These are phyloP conservation scores for Hippopotamyrus pictus DNA, from an alignment of 2,797 vertebrate genomes.

Conservation along the genomic window DNA sequence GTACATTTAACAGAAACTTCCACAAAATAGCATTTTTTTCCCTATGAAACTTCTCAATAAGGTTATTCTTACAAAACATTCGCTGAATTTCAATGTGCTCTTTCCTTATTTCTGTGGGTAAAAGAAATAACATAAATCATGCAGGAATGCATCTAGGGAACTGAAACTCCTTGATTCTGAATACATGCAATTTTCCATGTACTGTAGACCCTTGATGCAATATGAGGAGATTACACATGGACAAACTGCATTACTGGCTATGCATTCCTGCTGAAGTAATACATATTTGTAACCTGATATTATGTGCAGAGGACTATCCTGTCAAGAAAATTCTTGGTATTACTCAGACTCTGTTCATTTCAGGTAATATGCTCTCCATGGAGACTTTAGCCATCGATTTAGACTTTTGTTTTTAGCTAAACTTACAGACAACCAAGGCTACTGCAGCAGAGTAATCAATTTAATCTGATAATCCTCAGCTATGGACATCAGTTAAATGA, in stretches of 20 bases:
- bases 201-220: background rate
- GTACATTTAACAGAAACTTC: background rate
- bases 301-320: background rate
- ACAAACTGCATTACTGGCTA: background rate
- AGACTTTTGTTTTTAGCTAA: background rate
- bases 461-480: background rate
- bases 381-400: background rate
- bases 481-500: background rate
- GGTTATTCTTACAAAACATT: background rate
- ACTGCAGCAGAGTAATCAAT: background rate
- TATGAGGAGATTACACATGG: background rate
- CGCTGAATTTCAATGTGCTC: constrained; percentile 6
- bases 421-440: background rate
- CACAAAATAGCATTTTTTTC: background rate
- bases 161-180: background rate
- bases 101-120: constrained; percentile 19
- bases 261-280: background rate
- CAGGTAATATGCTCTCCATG: background rate
- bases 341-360: background rate
- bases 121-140: constrained; percentile 17
- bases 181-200: background rate
- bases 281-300: background rate
- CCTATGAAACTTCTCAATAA: background rate
- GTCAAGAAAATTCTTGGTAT: background rate
- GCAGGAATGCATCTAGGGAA: background rate